Percentiles rank a stretch among this genome's conserved stretches.
phyloP scores from a whole-genome alignment of 2,113 vertebrate species.

The Dissostichus mawsoni region DNA sequence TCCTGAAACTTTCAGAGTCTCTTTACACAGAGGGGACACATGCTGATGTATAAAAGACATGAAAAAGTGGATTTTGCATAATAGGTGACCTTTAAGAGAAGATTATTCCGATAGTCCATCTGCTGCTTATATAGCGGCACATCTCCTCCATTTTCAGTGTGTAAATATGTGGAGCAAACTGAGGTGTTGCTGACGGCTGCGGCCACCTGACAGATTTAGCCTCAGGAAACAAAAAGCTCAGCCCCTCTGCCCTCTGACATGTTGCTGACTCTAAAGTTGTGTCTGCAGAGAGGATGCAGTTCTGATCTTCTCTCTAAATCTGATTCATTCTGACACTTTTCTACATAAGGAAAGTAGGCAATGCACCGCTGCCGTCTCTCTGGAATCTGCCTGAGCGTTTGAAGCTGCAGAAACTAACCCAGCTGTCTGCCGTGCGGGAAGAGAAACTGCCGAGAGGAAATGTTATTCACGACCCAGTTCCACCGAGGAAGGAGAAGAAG shows the following conservation, averaged over 20 bases:
- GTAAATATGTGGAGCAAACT: constrained; percentile 11
- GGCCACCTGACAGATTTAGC: constrained; percentile 21
- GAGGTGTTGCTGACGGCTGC: constrained; percentile 33
- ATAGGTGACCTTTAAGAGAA: too few species aligned
- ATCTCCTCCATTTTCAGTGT: constrained; percentile 15
- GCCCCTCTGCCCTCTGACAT: constrained; percentile 22
- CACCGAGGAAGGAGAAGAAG: constrained; percentile 15
- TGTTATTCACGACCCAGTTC: constrained; percentile 61
- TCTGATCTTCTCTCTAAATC: neutral
- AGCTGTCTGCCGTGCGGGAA: constrained; percentile 7
- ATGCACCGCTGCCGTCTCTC: constrained; percentile 11
- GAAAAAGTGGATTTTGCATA: too few species aligned
- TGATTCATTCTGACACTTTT: neutral
- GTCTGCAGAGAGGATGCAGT: neutral
- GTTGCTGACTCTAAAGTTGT: constrained; percentile 20
- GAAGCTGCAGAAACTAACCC: constrained; percentile 43
- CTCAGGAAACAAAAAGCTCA: constrained; percentile 11
- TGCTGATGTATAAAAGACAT: too few species aligned
- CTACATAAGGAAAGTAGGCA: constrained; percentile 12
- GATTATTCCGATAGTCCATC: too few species aligned
- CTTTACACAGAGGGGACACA: too few species aligned
- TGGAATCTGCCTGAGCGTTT: constrained; percentile 10
- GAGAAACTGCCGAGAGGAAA: constrained; percentile 33
- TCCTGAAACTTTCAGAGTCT: too few species aligned
- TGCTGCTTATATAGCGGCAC: too few species aligned